Conservation (phyloP, 2,888 invertebrate species). For the Spisula solida region DNA sequence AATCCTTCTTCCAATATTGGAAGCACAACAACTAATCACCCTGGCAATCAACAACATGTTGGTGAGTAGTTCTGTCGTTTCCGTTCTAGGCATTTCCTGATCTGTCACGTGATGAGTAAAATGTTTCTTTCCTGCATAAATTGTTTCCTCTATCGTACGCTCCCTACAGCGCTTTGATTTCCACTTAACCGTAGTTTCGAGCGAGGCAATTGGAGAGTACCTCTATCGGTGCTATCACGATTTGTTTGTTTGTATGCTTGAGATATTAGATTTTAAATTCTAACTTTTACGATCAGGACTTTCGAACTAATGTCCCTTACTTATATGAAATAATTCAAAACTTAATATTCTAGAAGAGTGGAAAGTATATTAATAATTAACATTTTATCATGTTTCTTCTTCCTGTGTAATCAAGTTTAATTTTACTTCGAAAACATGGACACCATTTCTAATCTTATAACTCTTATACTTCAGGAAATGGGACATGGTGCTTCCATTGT, state of each 20-base stretch:
- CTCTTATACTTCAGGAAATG: neutral
- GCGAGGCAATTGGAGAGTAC: neutral
- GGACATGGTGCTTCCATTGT: constrained; percentile 25
- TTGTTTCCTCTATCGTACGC: neutral
- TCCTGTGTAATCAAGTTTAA: too few species aligned
- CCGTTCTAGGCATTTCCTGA: too few species aligned
- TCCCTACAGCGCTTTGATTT: too few species aligned
- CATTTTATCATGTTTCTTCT: neutral
- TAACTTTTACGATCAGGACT: too few species aligned
- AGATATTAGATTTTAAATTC: neutral
- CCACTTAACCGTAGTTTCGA: too few species aligned
- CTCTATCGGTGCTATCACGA: too few species aligned
- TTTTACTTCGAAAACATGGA: neutral
- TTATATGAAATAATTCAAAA: too few species aligned
- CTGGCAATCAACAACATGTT: neutral
- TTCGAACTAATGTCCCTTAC: too few species aligned
- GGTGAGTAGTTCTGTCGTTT: neutral
- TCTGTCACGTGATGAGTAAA: neutral
- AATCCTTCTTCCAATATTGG: neutral
- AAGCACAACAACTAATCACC: neutral
- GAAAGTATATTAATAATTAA: neutral
- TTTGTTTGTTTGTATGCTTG: neutral
- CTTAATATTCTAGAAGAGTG: neutral
- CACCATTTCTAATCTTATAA: neutral
- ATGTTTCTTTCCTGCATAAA: neutral